phyloP scores from a whole-genome alignment of 2,888 invertebrate species.

The Phyllotreta striolata region DNA sequence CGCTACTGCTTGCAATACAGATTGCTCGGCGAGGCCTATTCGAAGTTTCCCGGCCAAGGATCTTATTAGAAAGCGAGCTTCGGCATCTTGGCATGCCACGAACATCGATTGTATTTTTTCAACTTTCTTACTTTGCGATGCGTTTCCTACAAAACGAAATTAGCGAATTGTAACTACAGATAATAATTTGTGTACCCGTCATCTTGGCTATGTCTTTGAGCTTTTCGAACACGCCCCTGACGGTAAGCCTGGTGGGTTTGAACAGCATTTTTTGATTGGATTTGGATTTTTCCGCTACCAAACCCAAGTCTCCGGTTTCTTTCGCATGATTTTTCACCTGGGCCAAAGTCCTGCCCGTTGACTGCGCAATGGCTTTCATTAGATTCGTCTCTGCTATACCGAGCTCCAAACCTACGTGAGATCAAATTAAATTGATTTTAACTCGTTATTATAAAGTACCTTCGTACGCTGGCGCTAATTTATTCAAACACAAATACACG shows the following conservation, averaged over 20 bases:
- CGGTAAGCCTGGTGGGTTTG: slow-evolving; percentile 71
- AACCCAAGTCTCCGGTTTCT: slow-evolving; percentile 86
- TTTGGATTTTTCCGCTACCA: slow-evolving; percentile 86
- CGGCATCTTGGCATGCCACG: slow-evolving; percentile 87
- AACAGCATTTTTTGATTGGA: slow-evolving; percentile 89
- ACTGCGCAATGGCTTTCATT: slow-evolving; percentile 92
- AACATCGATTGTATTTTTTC: slow-evolving; percentile 91
- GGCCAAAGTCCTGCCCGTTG: slow-evolving; percentile 84
- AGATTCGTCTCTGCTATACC: slow-evolving; percentile 95
- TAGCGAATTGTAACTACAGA: slow-evolving; percentile 45
- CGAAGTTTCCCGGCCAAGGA: slow-evolving; percentile 93
- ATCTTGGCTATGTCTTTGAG: slow-evolving; percentile 87
- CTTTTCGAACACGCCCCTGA: slow-evolving; percentile 76
- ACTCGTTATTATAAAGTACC: slow-evolving; percentile 62
- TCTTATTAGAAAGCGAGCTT: slow-evolving; percentile 89
- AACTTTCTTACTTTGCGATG: slow-evolving; percentile 82
- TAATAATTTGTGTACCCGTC: slow-evolving; percentile 74
- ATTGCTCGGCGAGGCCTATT: slow-evolving; percentile 97
- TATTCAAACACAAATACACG: slow-evolving; percentile 95
- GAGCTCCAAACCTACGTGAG: slow-evolving; percentile 71
- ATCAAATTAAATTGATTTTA: not conserved
- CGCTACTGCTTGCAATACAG: slow-evolving; percentile 85
- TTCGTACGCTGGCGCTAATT: slow-evolving; percentile 94
- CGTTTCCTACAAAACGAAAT: slow-evolving; percentile 21
- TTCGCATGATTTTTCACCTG: slow-evolving; percentile 81